Evolutionary conservation across 2,113 vertebrate species (phyloP).

Genomic region (Grammatotria lemairii): DNA sequence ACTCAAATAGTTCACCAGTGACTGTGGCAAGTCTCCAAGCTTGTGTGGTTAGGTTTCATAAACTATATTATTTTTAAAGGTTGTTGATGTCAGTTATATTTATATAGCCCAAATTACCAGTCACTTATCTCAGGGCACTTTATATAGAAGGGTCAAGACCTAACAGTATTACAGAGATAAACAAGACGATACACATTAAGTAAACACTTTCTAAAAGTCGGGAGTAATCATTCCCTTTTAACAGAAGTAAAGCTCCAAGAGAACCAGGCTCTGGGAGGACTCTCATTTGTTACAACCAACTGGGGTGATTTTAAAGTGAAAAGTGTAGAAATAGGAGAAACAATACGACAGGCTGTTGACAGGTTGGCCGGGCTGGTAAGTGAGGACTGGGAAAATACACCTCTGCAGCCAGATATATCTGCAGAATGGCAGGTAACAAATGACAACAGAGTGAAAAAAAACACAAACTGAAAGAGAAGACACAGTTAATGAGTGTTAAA

Average conservation of each 20-base stretch:
- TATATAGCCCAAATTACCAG: not conserved
- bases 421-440: not conserved
- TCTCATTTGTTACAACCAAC: not conserved
- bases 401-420: not conserved
- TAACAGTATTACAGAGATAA: not conserved
- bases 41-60: not conserved
- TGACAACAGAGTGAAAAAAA: not conserved
- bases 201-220: not conserved
- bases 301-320: not conserved
- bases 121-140: not conserved
- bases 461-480: not conserved
- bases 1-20: constrained; percentile 38
- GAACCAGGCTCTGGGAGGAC: not conserved
- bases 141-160: not conserved
- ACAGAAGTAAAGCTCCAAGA: not conserved
- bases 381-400: not conserved
- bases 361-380: not conserved
- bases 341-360: not conserved
- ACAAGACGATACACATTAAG: not conserved
- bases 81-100: not conserved
- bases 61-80: not conserved
- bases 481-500: not conserved
- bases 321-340: not conserved
- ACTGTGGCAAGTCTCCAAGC: not conserved
- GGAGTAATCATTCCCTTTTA: not conserved